Base-by-base conservation (phyloP, 2,113 vertebrate species). In the Archocentrus centrarchus region DNA sequence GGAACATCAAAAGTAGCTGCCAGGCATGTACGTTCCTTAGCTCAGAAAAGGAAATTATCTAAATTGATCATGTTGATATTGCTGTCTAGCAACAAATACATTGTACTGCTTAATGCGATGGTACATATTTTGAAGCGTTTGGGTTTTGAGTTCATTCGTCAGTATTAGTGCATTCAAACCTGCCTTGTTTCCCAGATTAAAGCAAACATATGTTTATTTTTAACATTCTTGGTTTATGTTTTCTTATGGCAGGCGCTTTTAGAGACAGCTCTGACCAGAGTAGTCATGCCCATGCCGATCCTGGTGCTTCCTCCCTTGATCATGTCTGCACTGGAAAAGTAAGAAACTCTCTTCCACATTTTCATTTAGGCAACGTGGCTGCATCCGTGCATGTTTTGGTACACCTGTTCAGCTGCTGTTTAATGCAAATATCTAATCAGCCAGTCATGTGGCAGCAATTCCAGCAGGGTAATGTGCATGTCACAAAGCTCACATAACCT, bases 271-370 rank as follows among this genome's bases (percentile, higher is more conserved):
- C 93, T 99, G 93, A 99, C 97, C 1, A 92, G 97, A 80, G 96
- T 98, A 82, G 97, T 98, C 78, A 95, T 99, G n/a, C 97, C 98
- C 2, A 97, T 98, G 97, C 98, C 97, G 11, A 97, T 99, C 81
- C 96, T 99, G 94, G 94, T 99, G 84, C 96, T 99, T 63, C 97
- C 98, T 80, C 97, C 97, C 1, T 89, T 98, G 80, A 92, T 99
- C 94, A 98, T 99, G 97, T 95, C 98, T 68, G 82, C 94, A 75
- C 96, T 99, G 94, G 98, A 99, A 93, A 98, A 97, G 97, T 99
- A 95, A 97, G 97, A 96, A 57, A n/a, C 27, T 61, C 20, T 59
- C 24, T 18, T 35, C 27, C 0, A 4, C 15, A 27, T 27, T 27
- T 79, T 11, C 17, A 24, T 50, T 70, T 50, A 18, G 41, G 22